Conservation (phyloP, 2,797 vertebrate species). For the Phyllotis vaccarum region DNA sequence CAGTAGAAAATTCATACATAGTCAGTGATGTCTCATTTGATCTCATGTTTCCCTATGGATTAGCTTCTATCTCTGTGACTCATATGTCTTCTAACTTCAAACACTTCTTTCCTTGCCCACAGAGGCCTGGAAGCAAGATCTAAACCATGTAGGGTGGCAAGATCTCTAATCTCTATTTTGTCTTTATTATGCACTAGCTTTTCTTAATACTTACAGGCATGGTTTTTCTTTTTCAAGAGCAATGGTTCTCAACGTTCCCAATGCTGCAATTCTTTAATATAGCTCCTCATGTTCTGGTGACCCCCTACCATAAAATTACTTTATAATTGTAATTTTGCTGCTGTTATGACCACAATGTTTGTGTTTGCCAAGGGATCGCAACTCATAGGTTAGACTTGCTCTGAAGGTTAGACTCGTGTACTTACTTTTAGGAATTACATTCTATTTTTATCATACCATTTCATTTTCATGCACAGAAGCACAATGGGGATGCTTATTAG, state of each 20-base stretch:
- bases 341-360: not conserved
- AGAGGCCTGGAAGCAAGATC: not conserved
- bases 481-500: not conserved
- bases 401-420: not conserved
- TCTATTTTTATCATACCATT: not conserved
- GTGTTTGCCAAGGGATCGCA: not conserved
- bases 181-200: not conserved
- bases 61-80: not conserved
- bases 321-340: not conserved
- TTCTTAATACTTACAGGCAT: not conserved
- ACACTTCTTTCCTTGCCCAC: not conserved
- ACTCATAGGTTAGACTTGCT: not conserved
- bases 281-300: not conserved
- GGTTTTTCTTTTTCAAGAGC: not conserved
- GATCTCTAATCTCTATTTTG: not conserved
- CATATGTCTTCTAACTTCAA: not conserved
- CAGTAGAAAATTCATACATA: conserved; percentile 27
- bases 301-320: not conserved
- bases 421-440: not conserved
- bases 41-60: not conserved
- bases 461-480: not conserved
- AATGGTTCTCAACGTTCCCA: not conserved
- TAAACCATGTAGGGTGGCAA: not conserved
- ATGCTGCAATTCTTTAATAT: not conserved
- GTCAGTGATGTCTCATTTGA: not conserved